Evolutionary conservation across 2,797 vertebrate species (phyloP).

Genomic region (Dallia pectoralis): DNA sequence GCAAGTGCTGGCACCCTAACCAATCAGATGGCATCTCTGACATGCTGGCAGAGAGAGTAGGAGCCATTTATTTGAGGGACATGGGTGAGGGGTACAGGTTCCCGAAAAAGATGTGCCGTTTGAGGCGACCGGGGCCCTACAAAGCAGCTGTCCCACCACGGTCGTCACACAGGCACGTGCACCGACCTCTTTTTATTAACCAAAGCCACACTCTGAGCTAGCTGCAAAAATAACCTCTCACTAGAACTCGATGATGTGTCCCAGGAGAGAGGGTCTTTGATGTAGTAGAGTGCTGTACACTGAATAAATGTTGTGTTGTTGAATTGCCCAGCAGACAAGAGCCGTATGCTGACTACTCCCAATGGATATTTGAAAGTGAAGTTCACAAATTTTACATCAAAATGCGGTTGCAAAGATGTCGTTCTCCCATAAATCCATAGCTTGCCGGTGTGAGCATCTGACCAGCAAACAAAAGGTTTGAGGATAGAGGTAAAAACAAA

Average conservation of each 20-base stretch:
- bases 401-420: no score
- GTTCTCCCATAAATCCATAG: no score
- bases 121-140: conserved; percentile 13
- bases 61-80: conserved; percentile 21
- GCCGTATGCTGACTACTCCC: background rate
- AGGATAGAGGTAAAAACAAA: no score
- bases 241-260: conserved; percentile 32
- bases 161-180: conserved; percentile 14
- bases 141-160: conserved; percentile 23
- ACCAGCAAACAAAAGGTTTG: no score
- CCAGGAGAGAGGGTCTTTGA: conserved; percentile 30
- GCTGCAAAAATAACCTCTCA: conserved; percentile 18
- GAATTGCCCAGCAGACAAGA: background rate
- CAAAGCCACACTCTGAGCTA: conserved; percentile 23
- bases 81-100: background rate
- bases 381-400: no score
- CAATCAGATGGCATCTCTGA: conserved; percentile 18
- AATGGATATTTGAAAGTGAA: background rate
- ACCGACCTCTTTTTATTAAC: conserved; percentile 29
- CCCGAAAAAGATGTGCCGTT: conserved; percentile 16
- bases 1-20: background rate
- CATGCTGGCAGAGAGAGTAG: conserved; percentile 18
- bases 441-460: no score
- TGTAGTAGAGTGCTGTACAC: conserved; percentile 13
- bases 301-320: conserved; percentile 16